Percentiles rank a stretch among this genome's conserved stretches.
These are phyloP conservation scores for Sceloporus undulatus DNA, from an alignment of 2,113 vertebrate species.

Conservation along the genomic window DNA sequence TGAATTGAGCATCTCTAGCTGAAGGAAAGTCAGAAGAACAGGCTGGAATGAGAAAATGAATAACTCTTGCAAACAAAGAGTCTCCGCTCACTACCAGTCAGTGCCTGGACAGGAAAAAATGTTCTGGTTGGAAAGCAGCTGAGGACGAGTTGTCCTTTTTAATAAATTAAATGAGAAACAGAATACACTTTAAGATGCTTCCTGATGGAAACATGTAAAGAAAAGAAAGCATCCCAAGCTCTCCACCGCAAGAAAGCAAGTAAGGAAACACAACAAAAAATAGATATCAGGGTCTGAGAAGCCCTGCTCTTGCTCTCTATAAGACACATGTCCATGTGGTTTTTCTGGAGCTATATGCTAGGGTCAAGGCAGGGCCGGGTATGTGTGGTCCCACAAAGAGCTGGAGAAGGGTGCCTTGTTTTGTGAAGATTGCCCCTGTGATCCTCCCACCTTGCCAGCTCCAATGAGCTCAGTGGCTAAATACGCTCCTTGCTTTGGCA, in stretches of 20 bases:
- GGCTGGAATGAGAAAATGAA: slow-evolving; percentile 15
- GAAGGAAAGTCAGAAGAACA: background rate
- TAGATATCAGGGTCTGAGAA: background rate
- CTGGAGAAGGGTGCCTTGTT: too few species aligned
- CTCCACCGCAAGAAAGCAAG: background rate
- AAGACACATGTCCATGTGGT: background rate
- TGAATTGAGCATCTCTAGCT: background rate
- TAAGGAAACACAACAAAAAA: too few species aligned
- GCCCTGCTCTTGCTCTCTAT: background rate
- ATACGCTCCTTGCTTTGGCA: too few species aligned
- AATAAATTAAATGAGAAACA: slow-evolving; percentile 12
- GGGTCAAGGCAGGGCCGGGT: too few species aligned
- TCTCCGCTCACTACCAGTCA: background rate
- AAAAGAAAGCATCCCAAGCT: background rate
- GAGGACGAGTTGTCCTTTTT: background rate
- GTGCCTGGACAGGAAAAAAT: background rate
- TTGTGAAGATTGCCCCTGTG: too few species aligned
- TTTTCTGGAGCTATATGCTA: background rate
- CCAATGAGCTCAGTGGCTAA: background rate
- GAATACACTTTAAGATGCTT: background rate
- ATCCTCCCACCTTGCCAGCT: too few species aligned
- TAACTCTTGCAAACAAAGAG: background rate
- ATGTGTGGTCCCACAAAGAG: too few species aligned
- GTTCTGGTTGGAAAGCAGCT: background rate
- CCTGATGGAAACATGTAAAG: background rate